A percentile compares a stretch with the other conserved stretches of the same genome.
These are phyloP conservation scores for Antheraea assamensis DNA, from an alignment of 2,888 invertebrate species.

Conservation along the genomic window DNA sequence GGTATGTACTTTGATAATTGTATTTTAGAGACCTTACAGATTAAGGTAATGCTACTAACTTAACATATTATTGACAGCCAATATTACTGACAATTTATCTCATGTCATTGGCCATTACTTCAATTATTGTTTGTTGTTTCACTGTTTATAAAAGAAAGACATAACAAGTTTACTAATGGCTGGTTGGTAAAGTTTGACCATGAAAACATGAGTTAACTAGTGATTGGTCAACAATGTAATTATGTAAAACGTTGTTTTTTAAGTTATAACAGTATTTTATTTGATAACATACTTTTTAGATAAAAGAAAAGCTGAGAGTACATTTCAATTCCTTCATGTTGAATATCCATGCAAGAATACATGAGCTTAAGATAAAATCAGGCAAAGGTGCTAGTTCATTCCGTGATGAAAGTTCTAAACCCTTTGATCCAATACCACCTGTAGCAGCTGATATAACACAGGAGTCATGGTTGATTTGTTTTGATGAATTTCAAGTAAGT, in stretches of 20 bases:
- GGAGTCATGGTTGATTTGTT: conserved; percentile 96
- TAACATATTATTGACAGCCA: not conserved
- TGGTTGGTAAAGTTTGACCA: too few relatives aligned
- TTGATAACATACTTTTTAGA: conserved; percentile 64
- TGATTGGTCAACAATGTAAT: too few relatives aligned
- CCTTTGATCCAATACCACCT: conserved; percentile 96
- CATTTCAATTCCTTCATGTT: conserved; percentile 99
- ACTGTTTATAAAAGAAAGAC: too few relatives aligned
- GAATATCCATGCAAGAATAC: conserved; percentile 95
- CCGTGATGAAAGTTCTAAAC: conserved; percentile 67
- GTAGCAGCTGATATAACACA: conserved; percentile 94
- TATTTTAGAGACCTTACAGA: not conserved
- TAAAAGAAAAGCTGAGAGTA: conserved; percentile 88
- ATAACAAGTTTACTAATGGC: too few relatives aligned
- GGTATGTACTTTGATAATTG: conserved; percentile 43
- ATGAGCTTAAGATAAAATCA: conserved; percentile 88
- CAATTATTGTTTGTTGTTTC: too few relatives aligned
- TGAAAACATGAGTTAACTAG: too few relatives aligned
- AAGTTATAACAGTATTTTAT: not conserved
- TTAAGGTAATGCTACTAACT: not conserved
- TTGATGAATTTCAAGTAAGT: conserved; percentile 97
- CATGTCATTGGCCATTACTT: too few relatives aligned
- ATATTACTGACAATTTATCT: too few relatives aligned
- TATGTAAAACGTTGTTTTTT: not conserved
- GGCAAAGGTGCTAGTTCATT: conserved; percentile 75